Evolutionary conservation across 1,140 invertebrate species (phyloP), one percentile per base, ranked within the genome.

Genomic region (Apis cerana): DNA sequence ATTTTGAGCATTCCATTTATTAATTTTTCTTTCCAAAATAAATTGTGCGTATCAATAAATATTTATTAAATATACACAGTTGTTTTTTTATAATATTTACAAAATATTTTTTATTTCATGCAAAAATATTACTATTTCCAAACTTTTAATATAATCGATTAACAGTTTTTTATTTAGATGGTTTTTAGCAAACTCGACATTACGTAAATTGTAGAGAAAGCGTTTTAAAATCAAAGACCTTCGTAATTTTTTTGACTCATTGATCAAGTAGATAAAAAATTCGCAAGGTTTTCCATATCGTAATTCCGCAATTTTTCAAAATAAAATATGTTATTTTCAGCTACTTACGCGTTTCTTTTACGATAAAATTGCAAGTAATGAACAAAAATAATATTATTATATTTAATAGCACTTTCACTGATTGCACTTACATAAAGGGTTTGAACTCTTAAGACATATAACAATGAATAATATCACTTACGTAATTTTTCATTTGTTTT

Each of bases 401-500:
- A 68, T 68, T 33, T 48, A 68, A 68, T 12, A 23, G 9, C 15
- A 70, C 43, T 48, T 70, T 70, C 68, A 70, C 68, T 23, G 68
- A 70, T 70, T 70, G 68, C n/a, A 17, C 43, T 70, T 70, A 23
- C 7, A 17, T 70, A 70, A 70, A 5, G 0, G 19, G 4, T 23
- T 50, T 70, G 68, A 70, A 70, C 13, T 52, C 23, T 70, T 70
- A 12, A 50, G 1, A 13, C 52, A 23, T 19, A 70, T 23, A 23
- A 50, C 0, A 15, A 7, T 10, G 21, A 7, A 69, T 23, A 69
- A 23, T 17, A 1, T 52, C 23, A 10, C 7, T 71, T 71, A 23
- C 17, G 11, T 70, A 52, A 52, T 12, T 12, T 67, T 21, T 21
- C n/a, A n/a, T 52, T n/a, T n/a, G 19, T 69, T n/a, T 52, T 52